Evolutionary conservation across 2,888 invertebrate genomes (phyloP).

Genomic region (Patella pellucida): DNA sequence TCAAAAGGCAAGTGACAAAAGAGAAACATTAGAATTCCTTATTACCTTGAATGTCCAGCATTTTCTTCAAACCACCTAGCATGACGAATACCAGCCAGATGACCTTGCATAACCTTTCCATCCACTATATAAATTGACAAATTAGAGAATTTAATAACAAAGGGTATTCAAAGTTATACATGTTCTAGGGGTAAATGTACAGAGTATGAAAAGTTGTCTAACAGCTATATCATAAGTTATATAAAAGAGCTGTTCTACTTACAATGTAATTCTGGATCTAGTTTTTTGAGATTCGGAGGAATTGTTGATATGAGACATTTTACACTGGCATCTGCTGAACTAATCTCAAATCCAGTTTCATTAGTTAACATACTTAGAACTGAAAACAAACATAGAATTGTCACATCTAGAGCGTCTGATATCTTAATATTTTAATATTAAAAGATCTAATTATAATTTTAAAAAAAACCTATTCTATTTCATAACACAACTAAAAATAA

Average conservation of each 20-base stretch:
- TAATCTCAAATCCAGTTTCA: conserved; percentile 90
- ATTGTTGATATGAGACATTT: conserved; percentile 93
- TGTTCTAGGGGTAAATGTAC: background rate
- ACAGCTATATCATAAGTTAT: no score
- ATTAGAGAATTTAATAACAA: background rate
- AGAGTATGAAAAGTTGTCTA: background rate
- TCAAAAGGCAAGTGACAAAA: no score
- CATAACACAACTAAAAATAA: no score
- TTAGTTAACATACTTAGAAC: conserved; percentile 73
- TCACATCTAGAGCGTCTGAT: background rate
- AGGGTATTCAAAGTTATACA: no score
- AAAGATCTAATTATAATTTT: no score
- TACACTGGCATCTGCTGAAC: conserved; percentile 87
- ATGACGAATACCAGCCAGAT: conserved; percentile 93
- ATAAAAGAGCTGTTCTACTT: conserved; percentile 41
- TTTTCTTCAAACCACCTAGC: conserved; percentile 99
- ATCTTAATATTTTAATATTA: no score
- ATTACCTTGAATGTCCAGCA: conserved; percentile 87
- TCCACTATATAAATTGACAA: conserved; percentile 73
- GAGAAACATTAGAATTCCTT: no score
- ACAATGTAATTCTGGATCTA: conserved; percentile 87
- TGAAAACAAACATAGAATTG: conserved; percentile 47
- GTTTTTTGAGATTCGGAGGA: conserved; percentile 91
- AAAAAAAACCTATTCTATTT: no score
- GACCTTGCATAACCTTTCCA: conserved; percentile 84